A percentile compares a stretch with the other conserved stretches of the same genome.
Conservation (phyloP, 1,140 invertebrate species). For the Pararge aegeria region DNA sequence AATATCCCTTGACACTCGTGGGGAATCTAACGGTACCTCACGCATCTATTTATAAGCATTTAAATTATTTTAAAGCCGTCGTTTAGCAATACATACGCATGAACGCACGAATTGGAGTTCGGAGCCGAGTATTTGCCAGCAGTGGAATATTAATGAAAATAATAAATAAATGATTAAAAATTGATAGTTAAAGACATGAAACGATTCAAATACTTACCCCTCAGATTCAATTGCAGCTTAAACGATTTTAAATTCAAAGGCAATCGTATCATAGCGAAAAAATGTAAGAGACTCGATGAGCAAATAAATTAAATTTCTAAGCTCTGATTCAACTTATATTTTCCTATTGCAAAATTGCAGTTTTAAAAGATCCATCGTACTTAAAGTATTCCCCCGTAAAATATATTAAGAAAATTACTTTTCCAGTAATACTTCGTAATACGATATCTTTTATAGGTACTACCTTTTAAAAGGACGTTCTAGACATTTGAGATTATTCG, state of each 20-base stretch:
- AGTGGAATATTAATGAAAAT: too few species aligned
- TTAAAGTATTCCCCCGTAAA: slow-evolving; percentile 6
- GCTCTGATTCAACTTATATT: slow-evolving; percentile 2
- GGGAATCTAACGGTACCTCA: too few species aligned
- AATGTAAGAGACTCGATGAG: slow-evolving; percentile 7
- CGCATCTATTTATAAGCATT: too few species aligned
- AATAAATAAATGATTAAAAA: too few species aligned
- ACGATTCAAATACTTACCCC: too few species aligned
- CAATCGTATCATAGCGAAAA: background rate
- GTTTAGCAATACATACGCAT: too few species aligned
- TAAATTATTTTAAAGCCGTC: too few species aligned
- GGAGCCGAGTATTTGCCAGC: too few species aligned
- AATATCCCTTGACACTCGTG: too few species aligned
- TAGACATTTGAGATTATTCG: slow-evolving; percentile 36
- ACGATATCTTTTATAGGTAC: slow-evolving; percentile 21
- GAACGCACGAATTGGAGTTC: too few species aligned
- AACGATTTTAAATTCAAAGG: background rate
- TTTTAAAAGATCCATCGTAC: slow-evolving; percentile 8
- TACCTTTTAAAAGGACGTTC: slow-evolving; percentile 31
- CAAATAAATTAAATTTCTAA: slow-evolving; percentile 17
- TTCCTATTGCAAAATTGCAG: slow-evolving; percentile 13
- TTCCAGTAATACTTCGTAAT: slow-evolving; percentile 11
- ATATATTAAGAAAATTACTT: slow-evolving; percentile 19
- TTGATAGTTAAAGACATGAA: too few species aligned
- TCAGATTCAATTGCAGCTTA: background rate